phyloP scores from a whole-genome alignment of 2,888 invertebrate genomes.

The Phengaris alcon region DNA sequence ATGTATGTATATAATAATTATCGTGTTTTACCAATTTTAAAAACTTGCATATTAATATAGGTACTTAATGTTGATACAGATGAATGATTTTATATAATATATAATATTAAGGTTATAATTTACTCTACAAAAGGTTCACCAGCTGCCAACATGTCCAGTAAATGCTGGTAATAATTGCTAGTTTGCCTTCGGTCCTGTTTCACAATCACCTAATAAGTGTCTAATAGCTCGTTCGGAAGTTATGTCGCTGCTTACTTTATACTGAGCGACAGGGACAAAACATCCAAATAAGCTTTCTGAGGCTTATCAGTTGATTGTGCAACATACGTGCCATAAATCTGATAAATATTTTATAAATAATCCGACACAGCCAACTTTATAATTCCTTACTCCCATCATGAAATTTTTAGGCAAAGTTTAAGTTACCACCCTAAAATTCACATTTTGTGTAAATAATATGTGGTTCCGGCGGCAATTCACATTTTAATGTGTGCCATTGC shows the following conservation, averaged over 20 bases:
- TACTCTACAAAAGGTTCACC: constrained; percentile 7
- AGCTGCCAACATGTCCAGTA: constrained; percentile 8
- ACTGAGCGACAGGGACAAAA: too few species aligned
- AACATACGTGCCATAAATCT: not conserved
- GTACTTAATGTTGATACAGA: constrained; percentile 17
- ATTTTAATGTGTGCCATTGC: not conserved
- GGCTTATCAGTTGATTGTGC: too few species aligned
- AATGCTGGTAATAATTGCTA: too few species aligned
- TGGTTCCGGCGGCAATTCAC: not conserved
- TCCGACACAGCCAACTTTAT: constrained; percentile 66
- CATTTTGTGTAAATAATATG: not conserved
- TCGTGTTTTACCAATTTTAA: constrained; percentile 26
- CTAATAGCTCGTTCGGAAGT: too few species aligned
- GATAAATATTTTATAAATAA: constrained; percentile 32
- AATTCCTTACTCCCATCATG: constrained; percentile 54
- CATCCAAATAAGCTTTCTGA: too few species aligned
- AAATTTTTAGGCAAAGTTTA: not conserved
- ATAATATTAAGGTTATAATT: not conserved
- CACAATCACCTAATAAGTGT: too few species aligned
- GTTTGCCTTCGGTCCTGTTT: not conserved
- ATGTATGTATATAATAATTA: constrained; percentile 34
- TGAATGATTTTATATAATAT: constrained; percentile 27
- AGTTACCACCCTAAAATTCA: not conserved
- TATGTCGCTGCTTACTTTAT: too few species aligned
- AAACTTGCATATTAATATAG: constrained; percentile 20